Base-by-base conservation (phyloP, 2,113 vertebrate genomes). In the Corydoras maculifer region DNA sequence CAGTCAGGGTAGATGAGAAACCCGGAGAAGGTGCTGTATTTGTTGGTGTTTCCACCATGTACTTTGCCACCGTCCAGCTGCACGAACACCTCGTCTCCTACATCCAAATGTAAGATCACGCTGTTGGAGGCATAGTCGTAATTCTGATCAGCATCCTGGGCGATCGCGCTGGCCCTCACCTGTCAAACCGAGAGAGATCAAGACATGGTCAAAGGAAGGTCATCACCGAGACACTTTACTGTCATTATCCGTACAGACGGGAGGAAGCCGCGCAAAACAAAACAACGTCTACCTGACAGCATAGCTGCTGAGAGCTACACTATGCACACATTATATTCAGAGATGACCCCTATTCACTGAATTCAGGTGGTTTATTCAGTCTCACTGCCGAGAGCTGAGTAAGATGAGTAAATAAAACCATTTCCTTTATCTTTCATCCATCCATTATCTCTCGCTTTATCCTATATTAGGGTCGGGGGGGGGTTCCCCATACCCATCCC, bases 1-100 rank as follows among this genome's bases (percentile, higher is more conserved):
- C 90, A 94, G 88, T 94, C 92, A 0, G 94, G 92, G 84, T 96
- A 97, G 85, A 97, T 92, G 84, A 96, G 93, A 88, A 96, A 97
- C 72, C 94, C 95, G 0, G 94, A 96, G 87, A 97, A 96, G 77
- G 94, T 98, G 91, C 94, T 96, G 88, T 97, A 97, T 82, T 96
- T 97, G 88, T 97, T 97, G 82, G 91, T 94, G 87, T 96, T 97
- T 58, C 95, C 95, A 0, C 95, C 94, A 0, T 97, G 95, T 70
- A 94, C 95, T 81, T 97, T 97, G 31, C 95, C 95, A 2, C 94
- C 95, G 0, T 98, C 95, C 86, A 97, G 87, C 81, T 97, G 94
- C 82, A 98, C 92, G 58, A 91, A 98, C 72, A 98, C 94, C 83
- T 98, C 95, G 11, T 98, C 95, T 0, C 95, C 95, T 69, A 94